Percentiles rank a stretch among this genome's conserved stretches.
These are phyloP conservation scores for Odobenus rosmarus DNA, from an alignment of 2,113 vertebrate genomes.

Conservation along the genomic window DNA sequence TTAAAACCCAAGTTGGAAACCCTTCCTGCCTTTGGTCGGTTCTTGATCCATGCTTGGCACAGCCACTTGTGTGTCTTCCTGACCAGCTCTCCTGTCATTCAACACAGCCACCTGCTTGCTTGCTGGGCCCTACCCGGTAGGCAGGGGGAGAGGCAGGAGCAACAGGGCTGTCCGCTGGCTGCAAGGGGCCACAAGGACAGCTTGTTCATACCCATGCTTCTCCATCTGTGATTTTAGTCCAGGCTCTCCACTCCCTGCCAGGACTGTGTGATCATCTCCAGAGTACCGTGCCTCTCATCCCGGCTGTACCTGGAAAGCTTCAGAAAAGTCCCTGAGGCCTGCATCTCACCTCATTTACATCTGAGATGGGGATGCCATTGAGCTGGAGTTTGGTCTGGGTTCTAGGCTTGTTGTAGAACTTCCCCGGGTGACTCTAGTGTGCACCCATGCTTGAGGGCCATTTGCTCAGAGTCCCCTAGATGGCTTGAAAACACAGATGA, in stretches of 20 bases:
- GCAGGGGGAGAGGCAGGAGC: accelerated
- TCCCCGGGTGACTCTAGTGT: neutral
- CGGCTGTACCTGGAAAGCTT: neutral
- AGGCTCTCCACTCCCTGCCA: neutral
- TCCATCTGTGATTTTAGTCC: neutral
- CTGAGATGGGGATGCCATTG: neutral
- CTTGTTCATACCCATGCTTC: accelerated
- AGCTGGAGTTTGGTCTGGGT: neutral
- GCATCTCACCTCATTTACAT: neutral
- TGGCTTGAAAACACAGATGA: neutral
- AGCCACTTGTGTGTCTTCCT: neutral
- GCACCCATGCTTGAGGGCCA: too few relatives aligned
- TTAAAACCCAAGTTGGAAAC: constrained; percentile 45
- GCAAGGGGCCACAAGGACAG: too few relatives aligned
- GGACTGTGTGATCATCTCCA: neutral
- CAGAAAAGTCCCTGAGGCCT: neutral
- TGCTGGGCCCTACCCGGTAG: neutral
- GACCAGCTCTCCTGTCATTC: neutral
- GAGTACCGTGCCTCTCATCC: neutral
- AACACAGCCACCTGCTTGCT: neutral
- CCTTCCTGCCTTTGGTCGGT: neutral
- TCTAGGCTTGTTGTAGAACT: neutral
- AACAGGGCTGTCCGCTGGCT: neutral
- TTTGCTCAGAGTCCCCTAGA: too few relatives aligned
- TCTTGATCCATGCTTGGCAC: neutral